Base-by-base conservation (phyloP, 2,888 invertebrate genomes). In the Mesochorus sp. region DNA sequence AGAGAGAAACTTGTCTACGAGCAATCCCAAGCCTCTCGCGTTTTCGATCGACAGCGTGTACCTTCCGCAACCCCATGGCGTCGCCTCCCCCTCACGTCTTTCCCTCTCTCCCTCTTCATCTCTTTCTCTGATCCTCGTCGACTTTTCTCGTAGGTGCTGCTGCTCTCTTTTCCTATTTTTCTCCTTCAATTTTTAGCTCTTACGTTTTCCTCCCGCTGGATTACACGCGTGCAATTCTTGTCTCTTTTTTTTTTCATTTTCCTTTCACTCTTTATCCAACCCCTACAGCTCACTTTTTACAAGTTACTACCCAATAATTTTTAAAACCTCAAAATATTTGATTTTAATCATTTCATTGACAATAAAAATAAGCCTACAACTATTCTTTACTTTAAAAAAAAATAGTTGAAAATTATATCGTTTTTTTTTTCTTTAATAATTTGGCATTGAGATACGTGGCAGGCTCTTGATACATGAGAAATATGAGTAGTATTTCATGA, bases 21-120 rank as follows among this genome's bases (percentile, higher is more conserved):
- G 75, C 77, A 75, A 76, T 76, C 64, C 67, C 67, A 28, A 68
- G 59, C 66, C 73, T 71, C 49, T 51, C 47, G 28, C 68, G 66
- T 53, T 67, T 47, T 24, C 72, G 77, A 70, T 81, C 78, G 79
- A 82, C 79, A 80, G 74, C 72, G 70, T 70, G 62, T 21, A 61
- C 34, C 57, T 64, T 59, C 51, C 39, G 19, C 53, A 31, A 19
- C 44, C 62, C 53, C 62, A 17, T 21, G 21, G 39, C 62, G 39
- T 62, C 75, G 51, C 44, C 39, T 34, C 24, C n/a, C 37, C n/a
- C 62, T 59, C 62, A 17, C 28, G 21, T 39, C 62, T 47, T 62
- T 74, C 55, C 44, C 39, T 34, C 24, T n/a, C 37, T 6, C 49
- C 51, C 17, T 19, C 28, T 66, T 75, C 44, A 37, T 55, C 76